Evolutionary conservation across 2,888 invertebrate genomes (phyloP), one percentile per base, ranked within the genome.

Genomic region (Sussaba pulchella): DNA sequence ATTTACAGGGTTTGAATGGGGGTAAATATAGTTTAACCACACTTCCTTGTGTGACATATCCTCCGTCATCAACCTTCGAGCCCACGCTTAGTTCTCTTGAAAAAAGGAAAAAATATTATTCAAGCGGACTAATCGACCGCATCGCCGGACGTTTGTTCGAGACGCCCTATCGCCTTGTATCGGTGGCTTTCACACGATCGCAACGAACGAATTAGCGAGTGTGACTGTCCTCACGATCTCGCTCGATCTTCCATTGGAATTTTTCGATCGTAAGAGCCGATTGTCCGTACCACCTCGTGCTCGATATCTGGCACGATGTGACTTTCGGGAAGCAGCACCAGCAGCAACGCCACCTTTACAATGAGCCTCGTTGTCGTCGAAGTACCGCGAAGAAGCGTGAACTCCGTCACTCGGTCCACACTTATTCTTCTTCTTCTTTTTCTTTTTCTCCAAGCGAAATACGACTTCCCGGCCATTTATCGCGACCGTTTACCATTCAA

Each of bases 211-310:
- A 81, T 81, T 81, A 81, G 81, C 73, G 78, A 83, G 81, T 83
- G 82, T 82, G 82, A 82, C 83, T 76, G 83, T 72, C 77, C 2
- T 31, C 81, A 81, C 81, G 81, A 81, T 77, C 77, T 77, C 39
- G 67, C 59, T 54, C 76, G 76, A 78, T 73, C 67, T 63, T 57
- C 45, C 43, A 41, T 41, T 73, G 59, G 57, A 63, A 69, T 83
- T 82, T 81, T 76, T 70, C 52, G 76, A 76, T 59, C 61, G 43
- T 52, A 54, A 69, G 41, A 67, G 52, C n/a, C 88, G 85, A 88
- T 88, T 88, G 88, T 88, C 87, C 88, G 80, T 78, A 78, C 84
- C 81, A 86, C 85, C 86, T 87, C 87, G 85, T 87, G 88, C 88
- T 85, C 85, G 87, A 82, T 82, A 72, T 81, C 82, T 59, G 45